A percentile compares a stretch with the other conserved stretches of the same genome.
Evolutionary conservation across 2,113 vertebrate species (phyloP).

Genomic region (Genyomyrus donnyi): DNA sequence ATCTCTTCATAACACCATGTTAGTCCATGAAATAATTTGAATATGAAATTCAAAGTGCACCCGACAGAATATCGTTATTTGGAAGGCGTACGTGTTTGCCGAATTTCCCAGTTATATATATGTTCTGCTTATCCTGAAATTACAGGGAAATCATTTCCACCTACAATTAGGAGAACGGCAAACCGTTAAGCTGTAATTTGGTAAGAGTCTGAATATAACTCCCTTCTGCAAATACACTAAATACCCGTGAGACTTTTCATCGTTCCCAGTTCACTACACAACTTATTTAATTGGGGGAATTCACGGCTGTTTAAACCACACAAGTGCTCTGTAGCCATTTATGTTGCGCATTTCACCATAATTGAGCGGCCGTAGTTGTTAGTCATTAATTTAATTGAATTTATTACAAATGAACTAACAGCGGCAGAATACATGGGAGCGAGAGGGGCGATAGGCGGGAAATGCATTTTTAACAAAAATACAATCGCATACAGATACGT

Average conservation of each 20-base stretch:
- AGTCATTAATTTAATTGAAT: not conserved
- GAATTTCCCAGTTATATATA: not conserved
- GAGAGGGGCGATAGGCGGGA: not conserved
- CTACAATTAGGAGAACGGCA: not conserved
- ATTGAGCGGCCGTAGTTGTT: not conserved
- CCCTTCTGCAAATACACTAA: not conserved
- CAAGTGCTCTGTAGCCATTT: not conserved
- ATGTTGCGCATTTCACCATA: not conserved
- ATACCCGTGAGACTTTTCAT: not conserved
- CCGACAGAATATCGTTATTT: too few relatives aligned
- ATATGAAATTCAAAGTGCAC: not conserved
- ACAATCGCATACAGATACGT: not conserved
- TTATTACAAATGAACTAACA: not conserved
- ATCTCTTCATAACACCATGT: not conserved
- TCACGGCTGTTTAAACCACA: not conserved
- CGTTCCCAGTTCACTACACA: not conserved
- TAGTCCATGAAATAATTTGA: not conserved
- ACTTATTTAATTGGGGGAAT: not conserved
- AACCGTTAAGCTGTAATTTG: not conserved
- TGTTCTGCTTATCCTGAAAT: not conserved
- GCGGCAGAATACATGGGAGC: not conserved
- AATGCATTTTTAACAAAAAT: not conserved
- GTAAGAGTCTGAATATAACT: not conserved
- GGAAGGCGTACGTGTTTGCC: not conserved
- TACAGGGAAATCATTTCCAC: not conserved